Percentiles rank a stretch among this genome's conserved stretches.
phyloP scores from a whole-genome alignment of 2,888 invertebrate genomes.

The Heliconius ethilla region DNA sequence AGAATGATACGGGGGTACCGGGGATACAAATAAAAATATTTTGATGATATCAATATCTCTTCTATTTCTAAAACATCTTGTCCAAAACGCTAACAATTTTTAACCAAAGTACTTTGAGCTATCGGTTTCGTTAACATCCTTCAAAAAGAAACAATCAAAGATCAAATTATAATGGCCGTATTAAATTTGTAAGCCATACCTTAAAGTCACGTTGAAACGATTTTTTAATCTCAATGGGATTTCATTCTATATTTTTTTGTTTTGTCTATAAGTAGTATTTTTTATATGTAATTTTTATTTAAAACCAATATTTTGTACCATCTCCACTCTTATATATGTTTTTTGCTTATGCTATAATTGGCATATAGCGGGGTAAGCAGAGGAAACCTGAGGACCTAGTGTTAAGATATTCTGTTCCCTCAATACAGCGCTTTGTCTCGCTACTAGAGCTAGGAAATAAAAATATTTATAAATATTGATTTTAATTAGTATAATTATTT shows the following conservation, averaged over 20 bases:
- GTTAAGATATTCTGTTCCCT: not conserved
- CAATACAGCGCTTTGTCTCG: too few relatives aligned
- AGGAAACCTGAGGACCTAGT: not conserved
- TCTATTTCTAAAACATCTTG: slow-evolving; percentile 33
- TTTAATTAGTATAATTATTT: too few relatives aligned
- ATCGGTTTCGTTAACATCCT: slow-evolving; percentile 31
- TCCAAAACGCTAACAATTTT: slow-evolving; percentile 51
- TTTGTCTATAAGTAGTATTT: not conserved
- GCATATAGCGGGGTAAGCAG: not conserved
- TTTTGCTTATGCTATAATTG: too few relatives aligned
- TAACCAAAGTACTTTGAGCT: slow-evolving; percentile 53
- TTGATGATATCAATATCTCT: not conserved
- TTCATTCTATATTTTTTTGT: not conserved
- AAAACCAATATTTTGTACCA: too few relatives aligned
- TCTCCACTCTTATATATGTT: too few relatives aligned
- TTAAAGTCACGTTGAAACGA: slow-evolving; percentile 10
- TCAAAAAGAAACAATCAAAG: slow-evolving; percentile 36
- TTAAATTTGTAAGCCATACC: slow-evolving; percentile 64
- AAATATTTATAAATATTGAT: too few relatives aligned
- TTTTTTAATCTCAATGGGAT: not conserved
- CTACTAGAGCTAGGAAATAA: too few relatives aligned
- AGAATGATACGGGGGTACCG: too few relatives aligned
- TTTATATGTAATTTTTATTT: too few relatives aligned
- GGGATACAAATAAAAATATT: too few relatives aligned
- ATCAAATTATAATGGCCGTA: slow-evolving; percentile 52